phyloP scores from a whole-genome alignment of 2,888 invertebrate species.

The Patella depressa region DNA sequence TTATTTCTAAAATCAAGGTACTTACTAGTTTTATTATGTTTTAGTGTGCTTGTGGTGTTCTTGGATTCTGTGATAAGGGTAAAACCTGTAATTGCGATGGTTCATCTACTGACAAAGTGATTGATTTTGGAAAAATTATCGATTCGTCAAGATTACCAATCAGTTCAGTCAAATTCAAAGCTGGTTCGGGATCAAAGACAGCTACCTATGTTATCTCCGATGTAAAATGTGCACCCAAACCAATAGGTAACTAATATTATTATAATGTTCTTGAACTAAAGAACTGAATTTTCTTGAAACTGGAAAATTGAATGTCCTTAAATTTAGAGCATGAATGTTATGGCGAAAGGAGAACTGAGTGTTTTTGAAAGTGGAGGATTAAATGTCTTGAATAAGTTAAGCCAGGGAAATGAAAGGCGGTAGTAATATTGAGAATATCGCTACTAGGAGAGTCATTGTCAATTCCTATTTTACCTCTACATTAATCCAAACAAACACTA shows the following conservation, averaged over 20 bases:
- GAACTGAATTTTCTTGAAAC: no score
- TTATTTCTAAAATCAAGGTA: neutral
- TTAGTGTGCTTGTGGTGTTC: slow-evolving; percentile 51
- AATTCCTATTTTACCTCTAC: no score
- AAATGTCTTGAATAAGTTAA: no score
- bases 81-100: slow-evolving; percentile 50
- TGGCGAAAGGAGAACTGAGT: no score
- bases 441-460: no score
- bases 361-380: no score
- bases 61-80: slow-evolving; percentile 36
- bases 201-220: slow-evolving; percentile 33
- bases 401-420: no score
- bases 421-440: no score
- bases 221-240: slow-evolving; percentile 46
- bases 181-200: slow-evolving; percentile 1
- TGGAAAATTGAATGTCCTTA: no score
- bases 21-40: slow-evolving; percentile 12
- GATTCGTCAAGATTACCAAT: slow-evolving; percentile 43
- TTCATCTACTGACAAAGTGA: neutral
- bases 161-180: slow-evolving; percentile 21
- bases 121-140: slow-evolving; percentile 43
- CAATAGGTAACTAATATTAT: slow-evolving; percentile 42
- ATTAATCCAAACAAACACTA: no score
- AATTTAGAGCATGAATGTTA: no score
- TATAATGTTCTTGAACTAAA: no score